Base-by-base conservation (phyloP, 2,797 vertebrate species). In the Peromyscus aztecus region DNA sequence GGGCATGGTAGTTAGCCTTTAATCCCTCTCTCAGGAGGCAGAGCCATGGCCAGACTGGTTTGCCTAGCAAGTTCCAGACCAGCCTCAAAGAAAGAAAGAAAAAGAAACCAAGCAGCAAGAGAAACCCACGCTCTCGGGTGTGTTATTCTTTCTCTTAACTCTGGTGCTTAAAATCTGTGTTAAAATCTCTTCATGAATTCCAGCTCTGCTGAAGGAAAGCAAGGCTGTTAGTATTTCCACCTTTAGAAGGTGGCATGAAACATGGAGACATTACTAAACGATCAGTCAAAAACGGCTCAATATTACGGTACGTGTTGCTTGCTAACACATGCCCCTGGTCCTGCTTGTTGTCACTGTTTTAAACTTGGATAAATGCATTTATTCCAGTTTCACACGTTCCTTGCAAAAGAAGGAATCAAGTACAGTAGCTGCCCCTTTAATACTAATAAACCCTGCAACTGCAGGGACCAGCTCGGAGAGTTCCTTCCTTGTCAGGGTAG, bases 141-240 rank as follows among this genome's bases (percentile, higher is more conserved):
- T 21, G 40, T 23, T 21, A 55, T 57, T 17, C 4, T 55, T 17
- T 71, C n/a, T 87, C 34, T 71, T 29, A 86, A 27, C 34, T 12
- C 49, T 29, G 57, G 24, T 29, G 67, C n/a, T 57, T 65, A 73
- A 8, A 57, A 29, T 40, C 34, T 57, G n/a, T 87, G 17, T 73
- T 87, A 73, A 40, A 73, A 57, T 40, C 67, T 40, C 34, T 69
- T 52, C 67, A 69, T 86, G 69, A 52, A 69, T 69, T 69, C 63
- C 43, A 52, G n/a, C 43, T 69, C 65, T 27, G 65, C 83, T n/a
- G n/a, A 86, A 67, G 40, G 16, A 4, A 46, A 46, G 78, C 78
- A 67, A 61, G 5, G 14, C 16, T 75, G 8, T 84, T 96, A 86
- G 4, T 95, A 93, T 89, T 89, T 94, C 43, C 10, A 94, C 29